Evolutionary conservation across 2,888 invertebrate species (phyloP), one percentile per base, ranked within the genome.

Genomic region (Tenthredo amoena): DNA sequence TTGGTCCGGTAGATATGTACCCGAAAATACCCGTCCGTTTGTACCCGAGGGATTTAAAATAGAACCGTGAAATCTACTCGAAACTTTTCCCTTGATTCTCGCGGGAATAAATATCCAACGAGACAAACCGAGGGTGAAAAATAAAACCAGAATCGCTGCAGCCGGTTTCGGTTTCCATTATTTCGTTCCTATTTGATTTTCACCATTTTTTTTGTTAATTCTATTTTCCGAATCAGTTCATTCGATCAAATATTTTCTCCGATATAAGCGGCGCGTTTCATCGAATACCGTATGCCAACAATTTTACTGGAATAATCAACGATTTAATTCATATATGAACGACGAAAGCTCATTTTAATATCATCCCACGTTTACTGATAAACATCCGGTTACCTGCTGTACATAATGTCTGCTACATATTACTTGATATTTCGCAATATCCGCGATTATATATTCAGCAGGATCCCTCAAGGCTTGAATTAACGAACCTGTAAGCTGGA

Each of bases 401-500:
- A n/a, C 15, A 15, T 34, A 40, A 77, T n/a, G 31, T 50, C 18
- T 62, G 37, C 68, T 71, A 34, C 37, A 31, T 71, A 71, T 71
- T 37, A 74, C 15, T 18, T 50, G 31, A 18, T 12, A n/a, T 26
- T 31, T 34, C 6, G 12, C 76, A 31, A 77, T 77, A 77, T 18
- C 76, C 76, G 12, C 76, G 31, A 77, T 47, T 50, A 31, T 77
- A 77, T 31, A 55, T 50, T 77, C 50, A 31, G 50, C 26, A 31
- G 10, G 6, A 62, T 81, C 31, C 47, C 31, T n/a, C 10, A 31
- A 55, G 77, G 55, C 47, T 18, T 31, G 55, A 77, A 77, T 77
- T 50, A 81, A 81, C 81, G 62, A 81, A 95, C 95, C 95, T 88
- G 95, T 95, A 86, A 95, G 92, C 89, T 95, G 95, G 81, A 95